A percentile compares a stretch with the other conserved stretches of the same genome.
Conservation (phyloP, 2,113 vertebrate species). For the Cheilinus undulatus region DNA sequence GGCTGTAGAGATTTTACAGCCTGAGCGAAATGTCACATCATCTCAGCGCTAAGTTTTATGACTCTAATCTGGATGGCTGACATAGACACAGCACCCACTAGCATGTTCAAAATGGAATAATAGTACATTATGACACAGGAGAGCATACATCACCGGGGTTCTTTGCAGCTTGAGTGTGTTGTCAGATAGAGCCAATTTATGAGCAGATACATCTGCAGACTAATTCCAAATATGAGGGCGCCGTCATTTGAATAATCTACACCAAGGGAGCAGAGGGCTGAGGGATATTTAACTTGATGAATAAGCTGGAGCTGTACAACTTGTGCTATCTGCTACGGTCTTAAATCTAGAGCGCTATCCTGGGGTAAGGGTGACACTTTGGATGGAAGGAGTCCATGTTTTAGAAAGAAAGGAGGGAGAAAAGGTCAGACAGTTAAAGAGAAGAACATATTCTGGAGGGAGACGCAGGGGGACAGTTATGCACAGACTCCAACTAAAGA, state of each 20-base stretch:
- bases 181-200: constrained; percentile 66
- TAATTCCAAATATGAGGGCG: constrained; percentile 71
- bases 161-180: constrained; percentile 48
- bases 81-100: constrained; percentile 54
- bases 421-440: constrained; percentile 27
- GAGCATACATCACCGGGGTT: constrained; percentile 64
- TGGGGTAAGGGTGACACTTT: constrained; percentile 10
- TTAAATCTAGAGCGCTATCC: constrained; percentile 61
- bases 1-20: constrained; percentile 70
- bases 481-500: constrained; percentile 43
- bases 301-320: constrained; percentile 51
- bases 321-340: constrained; percentile 57
- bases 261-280: constrained; percentile 45
- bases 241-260: constrained; percentile 75
- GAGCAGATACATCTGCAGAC: constrained; percentile 58
- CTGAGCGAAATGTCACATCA: constrained; percentile 72
- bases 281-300: constrained; percentile 74
- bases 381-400: constrained; percentile 28
- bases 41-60: constrained; percentile 68
- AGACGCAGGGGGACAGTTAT: constrained; percentile 36
- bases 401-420: constrained; percentile 9
- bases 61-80: constrained; percentile 72
- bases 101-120: constrained; percentile 73
- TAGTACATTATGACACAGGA: constrained; percentile 69
- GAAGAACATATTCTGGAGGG: constrained; percentile 32